Evolutionary conservation across 1,140 invertebrate species (phyloP), one percentile per base, ranked within the genome.

Genomic region (Sinonovacula constricta): DNA sequence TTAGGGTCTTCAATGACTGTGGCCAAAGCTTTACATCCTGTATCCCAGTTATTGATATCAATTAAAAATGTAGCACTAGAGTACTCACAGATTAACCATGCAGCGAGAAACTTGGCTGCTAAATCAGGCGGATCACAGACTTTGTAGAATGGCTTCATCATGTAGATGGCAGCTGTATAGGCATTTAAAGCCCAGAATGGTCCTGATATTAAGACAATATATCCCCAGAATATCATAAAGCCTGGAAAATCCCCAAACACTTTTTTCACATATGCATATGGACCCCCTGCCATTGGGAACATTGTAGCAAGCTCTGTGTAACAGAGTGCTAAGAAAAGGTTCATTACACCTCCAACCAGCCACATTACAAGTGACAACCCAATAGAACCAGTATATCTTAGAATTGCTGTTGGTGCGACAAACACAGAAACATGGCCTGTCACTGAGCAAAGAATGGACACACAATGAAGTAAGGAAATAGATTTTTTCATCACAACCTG

Each of bases 301-400:
- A 95, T 94, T 90, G 96, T 93, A 93, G 98, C 98, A 60, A 99
- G 92, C 93, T 99, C 98, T 0, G 98, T 97, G 90, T 99, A 99
- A 89, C 97, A 99, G 0, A 99, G 92, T 0, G 97, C 97, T 5
- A 97, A 96, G 60, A 98, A 94, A 86, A 97, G 95, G 45, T 88
- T 88, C 56, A 91, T 83, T 1, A 90, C 28, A 10, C 98, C 98
- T 14, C 97, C 98, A 7, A 96, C 88, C 3, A 96, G 91, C 98
- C 98, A 99, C 39, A 99, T 94, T 53, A 98, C 93, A 26, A 99
- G 91, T 0, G 97, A 95, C 18, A 81, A 71, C 15, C 86, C 88
- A 2, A 87, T 36, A 10, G 88, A 88, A 0, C 88, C 88, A 0
- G 85, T 79, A 5, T 79, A 34, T 18, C 62, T 68, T 3, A 89